Conservation (phyloP, 2,113 vertebrate species). For the Platichthys stellatus region DNA sequence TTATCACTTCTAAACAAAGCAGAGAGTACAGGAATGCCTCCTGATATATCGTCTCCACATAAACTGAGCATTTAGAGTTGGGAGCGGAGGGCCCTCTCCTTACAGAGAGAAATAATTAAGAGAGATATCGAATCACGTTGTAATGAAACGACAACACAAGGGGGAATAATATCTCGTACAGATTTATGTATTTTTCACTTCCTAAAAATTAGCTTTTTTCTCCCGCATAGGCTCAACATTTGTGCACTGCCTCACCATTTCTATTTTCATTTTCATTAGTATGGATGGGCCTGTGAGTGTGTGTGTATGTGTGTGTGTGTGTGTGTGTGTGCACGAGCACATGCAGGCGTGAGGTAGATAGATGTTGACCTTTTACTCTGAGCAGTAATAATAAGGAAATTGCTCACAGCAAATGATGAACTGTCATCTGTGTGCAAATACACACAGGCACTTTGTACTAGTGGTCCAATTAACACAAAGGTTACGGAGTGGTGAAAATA, state of each 20-base stretch:
- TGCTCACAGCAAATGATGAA: slow-evolving; percentile 62
- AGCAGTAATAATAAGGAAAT: slow-evolving; percentile 68
- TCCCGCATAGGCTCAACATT: neutral
- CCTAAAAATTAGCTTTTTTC: slow-evolving; percentile 48
- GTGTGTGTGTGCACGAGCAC: slow-evolving; percentile 16
- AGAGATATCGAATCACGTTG: slow-evolving; percentile 52
- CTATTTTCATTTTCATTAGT: slow-evolving; percentile 54
- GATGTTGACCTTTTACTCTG: slow-evolving; percentile 65
- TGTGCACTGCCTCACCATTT: slow-evolving; percentile 24
- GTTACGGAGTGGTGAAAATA: slow-evolving; percentile 48
- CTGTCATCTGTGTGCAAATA: slow-evolving; percentile 69
- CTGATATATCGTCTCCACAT: slow-evolving; percentile 53
- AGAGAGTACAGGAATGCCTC: neutral
- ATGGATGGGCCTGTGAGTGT: slow-evolving; percentile 6
- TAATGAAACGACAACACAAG: slow-evolving; percentile 25
- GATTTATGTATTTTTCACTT: slow-evolving; percentile 16
- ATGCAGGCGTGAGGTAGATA: slow-evolving; percentile 37
- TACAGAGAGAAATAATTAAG: slow-evolving; percentile 56
- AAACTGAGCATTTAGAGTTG: slow-evolving; percentile 35
- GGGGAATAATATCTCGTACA: neutral
- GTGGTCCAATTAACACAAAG: slow-evolving; percentile 64
- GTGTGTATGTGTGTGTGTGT: slow-evolving; percentile 19
- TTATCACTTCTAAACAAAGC: slow-evolving; percentile 29
- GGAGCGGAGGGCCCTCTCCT: slow-evolving; percentile 13
- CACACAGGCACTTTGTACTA: slow-evolving; percentile 42